Evolutionary conservation across 2,797 vertebrate genomes (phyloP).

Genomic region (Enteromius radiatus): DNA sequence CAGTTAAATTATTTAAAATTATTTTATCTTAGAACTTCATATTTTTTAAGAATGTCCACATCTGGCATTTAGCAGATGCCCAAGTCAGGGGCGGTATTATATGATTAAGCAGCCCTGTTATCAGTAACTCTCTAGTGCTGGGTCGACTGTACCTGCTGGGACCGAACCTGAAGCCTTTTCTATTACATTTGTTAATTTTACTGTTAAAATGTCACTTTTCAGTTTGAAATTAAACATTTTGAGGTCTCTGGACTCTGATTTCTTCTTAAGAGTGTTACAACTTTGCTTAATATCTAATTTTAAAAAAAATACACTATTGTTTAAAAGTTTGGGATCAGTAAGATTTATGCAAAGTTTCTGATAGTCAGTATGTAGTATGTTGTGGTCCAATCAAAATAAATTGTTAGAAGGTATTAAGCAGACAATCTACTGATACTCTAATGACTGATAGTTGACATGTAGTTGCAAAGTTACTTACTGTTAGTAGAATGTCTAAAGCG

Average conservation of each 20-base stretch:
- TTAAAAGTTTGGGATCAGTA: not conserved
- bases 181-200: not conserved
- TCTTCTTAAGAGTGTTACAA: not conserved
- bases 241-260: not conserved
- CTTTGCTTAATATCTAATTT: not conserved
- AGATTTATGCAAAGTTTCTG: not conserved
- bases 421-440: too few relatives aligned
- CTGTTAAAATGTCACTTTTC: not conserved
- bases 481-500: too few relatives aligned
- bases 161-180: not conserved
- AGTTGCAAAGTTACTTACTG: too few relatives aligned
- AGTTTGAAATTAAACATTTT: not conserved
- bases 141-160: not conserved
- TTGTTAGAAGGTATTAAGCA: too few relatives aligned
- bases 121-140: not conserved
- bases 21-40: not conserved
- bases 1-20: not conserved
- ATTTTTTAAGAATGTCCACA: not conserved
- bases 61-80: not conserved
- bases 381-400: too few relatives aligned
- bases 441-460: too few relatives aligned
- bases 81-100: slow-evolving; percentile 5
- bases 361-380: too few relatives aligned
- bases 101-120: slow-evolving; percentile 1
- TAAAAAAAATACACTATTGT: not conserved